Evolutionary conservation across 2,113 vertebrate genomes (phyloP).

Genomic region (Syrrhaptes paradoxus): DNA sequence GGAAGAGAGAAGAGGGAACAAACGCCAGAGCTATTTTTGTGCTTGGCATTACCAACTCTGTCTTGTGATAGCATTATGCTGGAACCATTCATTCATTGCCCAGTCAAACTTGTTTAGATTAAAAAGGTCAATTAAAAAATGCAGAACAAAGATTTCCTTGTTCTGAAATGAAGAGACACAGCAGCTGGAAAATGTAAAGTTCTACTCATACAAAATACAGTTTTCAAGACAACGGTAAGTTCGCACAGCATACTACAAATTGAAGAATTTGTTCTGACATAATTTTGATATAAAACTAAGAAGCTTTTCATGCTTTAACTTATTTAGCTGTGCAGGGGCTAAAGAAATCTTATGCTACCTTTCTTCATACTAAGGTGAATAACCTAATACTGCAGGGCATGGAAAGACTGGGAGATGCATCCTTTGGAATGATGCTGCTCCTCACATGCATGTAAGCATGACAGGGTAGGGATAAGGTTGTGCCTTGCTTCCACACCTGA

Average conservation of each 20-base stretch:
- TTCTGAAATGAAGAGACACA: not conserved
- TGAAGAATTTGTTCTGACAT: not conserved
- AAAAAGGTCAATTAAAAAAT: conserved; percentile 37
- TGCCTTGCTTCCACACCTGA: not conserved
- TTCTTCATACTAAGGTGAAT: not conserved
- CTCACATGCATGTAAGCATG: not conserved
- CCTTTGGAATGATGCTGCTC: not conserved
- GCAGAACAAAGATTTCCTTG: not conserved
- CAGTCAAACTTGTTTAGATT: conserved; percentile 10
- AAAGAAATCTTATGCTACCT: not conserved
- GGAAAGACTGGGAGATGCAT: not conserved
- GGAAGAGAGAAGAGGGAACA: not conserved
- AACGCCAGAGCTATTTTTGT: conserved; percentile 35
- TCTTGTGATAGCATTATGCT: conserved; percentile 37
- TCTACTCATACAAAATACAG: not conserved
- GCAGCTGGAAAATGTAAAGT: not conserved
- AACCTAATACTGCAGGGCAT: not conserved
- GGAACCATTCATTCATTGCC: conserved; percentile 12
- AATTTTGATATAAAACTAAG: not conserved
- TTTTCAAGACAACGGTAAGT: not conserved
- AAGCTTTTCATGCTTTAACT: not conserved
- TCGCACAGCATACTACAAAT: not conserved
- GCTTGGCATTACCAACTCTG: conserved; percentile 18
- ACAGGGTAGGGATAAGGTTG: not conserved
- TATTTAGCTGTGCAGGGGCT: not conserved